phyloP scores from a whole-genome alignment of 2,888 invertebrate species.

The Andricus quercusramuli region DNA sequence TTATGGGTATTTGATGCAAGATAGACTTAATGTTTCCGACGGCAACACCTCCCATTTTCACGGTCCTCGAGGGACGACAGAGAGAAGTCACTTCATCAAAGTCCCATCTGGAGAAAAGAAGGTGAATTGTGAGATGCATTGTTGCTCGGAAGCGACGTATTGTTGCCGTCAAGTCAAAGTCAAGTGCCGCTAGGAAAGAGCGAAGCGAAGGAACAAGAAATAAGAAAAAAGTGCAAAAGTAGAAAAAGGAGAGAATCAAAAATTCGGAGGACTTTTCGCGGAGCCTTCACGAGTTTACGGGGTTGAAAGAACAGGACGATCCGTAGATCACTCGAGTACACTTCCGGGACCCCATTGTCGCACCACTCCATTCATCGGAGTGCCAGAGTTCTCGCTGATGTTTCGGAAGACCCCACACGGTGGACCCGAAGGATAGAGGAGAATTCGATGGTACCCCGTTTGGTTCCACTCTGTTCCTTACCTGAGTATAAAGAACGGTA shows the following conservation, averaged over 20 bases:
- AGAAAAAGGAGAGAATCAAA: slow-evolving; percentile 49
- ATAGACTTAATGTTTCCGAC: slow-evolving; percentile 44
- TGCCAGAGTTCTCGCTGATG: slow-evolving; percentile 63
- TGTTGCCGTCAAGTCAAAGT: slow-evolving; percentile 69
- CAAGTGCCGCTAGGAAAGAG: slow-evolving; percentile 66
- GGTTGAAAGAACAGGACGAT: slow-evolving; percentile 57
- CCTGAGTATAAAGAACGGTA: slow-evolving; percentile 61
- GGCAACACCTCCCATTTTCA: slow-evolving; percentile 34
- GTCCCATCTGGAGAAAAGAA: slow-evolving; percentile 67
- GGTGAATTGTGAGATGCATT: slow-evolving; percentile 64
- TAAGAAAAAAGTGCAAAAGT: slow-evolving; percentile 2
- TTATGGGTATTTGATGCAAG: slow-evolving; percentile 41
- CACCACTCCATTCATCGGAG: slow-evolving; percentile 62
- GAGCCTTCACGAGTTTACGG: slow-evolving; percentile 38
- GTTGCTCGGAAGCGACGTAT: slow-evolving; percentile 60
- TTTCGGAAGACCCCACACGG: slow-evolving; percentile 73
- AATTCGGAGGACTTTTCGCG: slow-evolving; percentile 42
- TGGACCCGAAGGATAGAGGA: slow-evolving; percentile 64
- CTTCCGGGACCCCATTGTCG: slow-evolving; percentile 72
- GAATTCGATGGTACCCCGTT: slow-evolving; percentile 58
- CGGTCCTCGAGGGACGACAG: slow-evolving; percentile 16
- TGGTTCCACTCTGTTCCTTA: slow-evolving; percentile 55
- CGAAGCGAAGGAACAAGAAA: slow-evolving; percentile 44
- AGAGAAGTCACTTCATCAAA: slow-evolving; percentile 70
- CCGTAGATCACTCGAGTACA: slow-evolving; percentile 73